Conservation (phyloP, 2,113 vertebrate genomes). For the Periophthalmodon schlosseri region DNA sequence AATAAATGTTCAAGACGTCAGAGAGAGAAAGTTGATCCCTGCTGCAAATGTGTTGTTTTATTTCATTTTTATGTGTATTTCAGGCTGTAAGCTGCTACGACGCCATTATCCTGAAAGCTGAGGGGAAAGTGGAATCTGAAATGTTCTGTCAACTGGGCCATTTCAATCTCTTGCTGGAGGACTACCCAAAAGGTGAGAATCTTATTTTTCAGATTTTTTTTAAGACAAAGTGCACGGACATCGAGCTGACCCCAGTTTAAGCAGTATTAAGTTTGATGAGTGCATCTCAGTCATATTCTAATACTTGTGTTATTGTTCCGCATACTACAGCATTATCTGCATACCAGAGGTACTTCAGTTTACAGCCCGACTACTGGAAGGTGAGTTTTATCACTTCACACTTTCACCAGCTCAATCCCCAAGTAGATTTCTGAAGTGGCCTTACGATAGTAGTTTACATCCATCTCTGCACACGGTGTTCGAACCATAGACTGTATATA, state of each 20-base stretch:
- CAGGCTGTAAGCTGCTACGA: constrained; percentile 96
- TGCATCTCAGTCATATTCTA: background rate
- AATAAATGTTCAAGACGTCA: too few relatives aligned
- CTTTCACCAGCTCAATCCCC: too few relatives aligned
- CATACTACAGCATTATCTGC: constrained; percentile 92
- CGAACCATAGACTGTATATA: too few relatives aligned
- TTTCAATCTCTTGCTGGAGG: constrained; percentile 98
- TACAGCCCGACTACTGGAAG: constrained; percentile 99
- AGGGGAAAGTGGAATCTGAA: constrained; percentile 98
- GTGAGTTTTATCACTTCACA: constrained; percentile 74
- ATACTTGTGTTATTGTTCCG: background rate
- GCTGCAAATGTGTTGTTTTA: background rate
- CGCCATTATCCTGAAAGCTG: constrained; percentile 94
- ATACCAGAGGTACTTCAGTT: constrained; percentile 99
- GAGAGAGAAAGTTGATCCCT: background rate
- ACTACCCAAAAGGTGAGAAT: constrained; percentile 95
- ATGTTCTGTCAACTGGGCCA: constrained; percentile 99
- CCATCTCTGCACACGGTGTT: too few relatives aligned
- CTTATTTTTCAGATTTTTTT: background rate
- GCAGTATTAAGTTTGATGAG: background rate
- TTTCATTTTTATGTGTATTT: constrained; percentile 9
- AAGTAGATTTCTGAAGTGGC: too few relatives aligned
- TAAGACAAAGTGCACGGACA: background rate
- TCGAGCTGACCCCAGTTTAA: background rate
- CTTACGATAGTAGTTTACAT: too few relatives aligned